Percentiles rank a stretch among this genome's conserved stretches.
Evolutionary conservation across 2,797 vertebrate genomes (phyloP).

Genomic region (Tokudaia muenninki): DNA sequence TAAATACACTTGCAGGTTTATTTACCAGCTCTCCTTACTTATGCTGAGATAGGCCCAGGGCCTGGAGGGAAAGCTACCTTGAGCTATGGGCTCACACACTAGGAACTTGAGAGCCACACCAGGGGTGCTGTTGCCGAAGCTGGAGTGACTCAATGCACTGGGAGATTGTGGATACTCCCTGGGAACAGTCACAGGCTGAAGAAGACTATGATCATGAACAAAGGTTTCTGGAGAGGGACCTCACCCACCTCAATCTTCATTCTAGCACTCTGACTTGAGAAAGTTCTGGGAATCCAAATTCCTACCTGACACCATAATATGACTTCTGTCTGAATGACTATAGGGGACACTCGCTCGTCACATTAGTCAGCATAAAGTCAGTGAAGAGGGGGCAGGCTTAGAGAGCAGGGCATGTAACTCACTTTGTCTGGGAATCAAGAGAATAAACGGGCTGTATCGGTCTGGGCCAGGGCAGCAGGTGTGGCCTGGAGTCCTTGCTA

Average conservation of each 20-base stretch:
- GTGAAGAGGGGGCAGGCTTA: neutral
- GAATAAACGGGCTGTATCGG: too few relatives aligned
- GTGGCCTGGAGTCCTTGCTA: neutral
- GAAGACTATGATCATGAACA: too few relatives aligned
- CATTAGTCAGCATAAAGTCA: neutral
- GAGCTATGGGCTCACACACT: neutral
- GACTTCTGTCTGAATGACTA: neutral
- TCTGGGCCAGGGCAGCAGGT: neutral
- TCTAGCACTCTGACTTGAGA: neutral
- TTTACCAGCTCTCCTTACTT: neutral
- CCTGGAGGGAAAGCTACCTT: neutral
- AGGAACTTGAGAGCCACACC: neutral
- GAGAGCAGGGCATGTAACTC: too few relatives aligned
- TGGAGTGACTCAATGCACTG: neutral
- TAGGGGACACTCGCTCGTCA: neutral
- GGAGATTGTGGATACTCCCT: neutral
- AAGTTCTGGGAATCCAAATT: neutral
- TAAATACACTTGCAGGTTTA: neutral
- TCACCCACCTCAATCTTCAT: rapidly evolving
- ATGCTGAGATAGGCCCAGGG: neutral
- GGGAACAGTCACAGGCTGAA: too few relatives aligned
- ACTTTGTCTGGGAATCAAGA: neutral
- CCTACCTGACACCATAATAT: neutral
- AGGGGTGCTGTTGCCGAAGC: neutral
- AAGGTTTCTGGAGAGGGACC: rapidly evolving